These are phyloP conservation scores for Enteromius treurensis DNA, from an alignment of 2,797 vertebrate species.

Conservation along the genomic window DNA sequence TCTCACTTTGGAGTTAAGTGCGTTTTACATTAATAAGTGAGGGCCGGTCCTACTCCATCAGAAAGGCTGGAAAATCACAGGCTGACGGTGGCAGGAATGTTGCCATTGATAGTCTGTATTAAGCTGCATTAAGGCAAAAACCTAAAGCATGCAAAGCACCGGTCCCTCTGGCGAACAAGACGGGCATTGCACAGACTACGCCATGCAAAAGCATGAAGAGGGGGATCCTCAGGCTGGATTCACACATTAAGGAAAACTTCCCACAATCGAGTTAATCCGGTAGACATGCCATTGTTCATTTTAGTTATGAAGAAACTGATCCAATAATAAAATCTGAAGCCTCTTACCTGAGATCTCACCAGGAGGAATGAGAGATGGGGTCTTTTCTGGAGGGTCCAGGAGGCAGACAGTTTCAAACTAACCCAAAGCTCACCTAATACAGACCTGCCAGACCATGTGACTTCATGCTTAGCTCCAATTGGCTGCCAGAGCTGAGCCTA, in stretches of 20 bases:
- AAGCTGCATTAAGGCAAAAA: conserved; percentile 73
- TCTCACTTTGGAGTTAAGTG: conserved; percentile 65
- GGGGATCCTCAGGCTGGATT: conserved; percentile 34
- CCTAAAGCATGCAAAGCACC: conserved; percentile 70
- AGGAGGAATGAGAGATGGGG: conserved; percentile 59
- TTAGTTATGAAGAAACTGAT: conserved; percentile 3
- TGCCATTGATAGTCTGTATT: conserved; percentile 72
- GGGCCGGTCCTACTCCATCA: conserved; percentile 63
- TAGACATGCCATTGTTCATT: conserved; percentile 32
- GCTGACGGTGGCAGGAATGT: conserved; percentile 72
- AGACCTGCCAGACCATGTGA: conserved; percentile 68
- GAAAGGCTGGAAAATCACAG: conserved; percentile 67
- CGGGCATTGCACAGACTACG: conserved; percentile 56
- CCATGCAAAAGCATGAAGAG: conserved; percentile 23
- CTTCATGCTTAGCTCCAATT: conserved; percentile 64
- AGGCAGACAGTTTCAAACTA: conserved; percentile 68
- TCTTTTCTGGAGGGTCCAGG: conserved; percentile 62
- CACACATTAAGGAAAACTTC: conserved; percentile 36
- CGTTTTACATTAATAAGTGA: conserved; percentile 70
- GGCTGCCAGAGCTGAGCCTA: conserved; percentile 67
- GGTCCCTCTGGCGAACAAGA: conserved; percentile 60
- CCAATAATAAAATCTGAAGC: neutral
- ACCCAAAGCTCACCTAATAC: conserved; percentile 69
- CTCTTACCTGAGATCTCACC: conserved; percentile 71
- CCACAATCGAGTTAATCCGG: conserved; percentile 9